Evolutionary conservation across 1,140 invertebrate genomes (phyloP), one percentile per base, ranked within the genome.

Genomic region (Formica selysi): DNA sequence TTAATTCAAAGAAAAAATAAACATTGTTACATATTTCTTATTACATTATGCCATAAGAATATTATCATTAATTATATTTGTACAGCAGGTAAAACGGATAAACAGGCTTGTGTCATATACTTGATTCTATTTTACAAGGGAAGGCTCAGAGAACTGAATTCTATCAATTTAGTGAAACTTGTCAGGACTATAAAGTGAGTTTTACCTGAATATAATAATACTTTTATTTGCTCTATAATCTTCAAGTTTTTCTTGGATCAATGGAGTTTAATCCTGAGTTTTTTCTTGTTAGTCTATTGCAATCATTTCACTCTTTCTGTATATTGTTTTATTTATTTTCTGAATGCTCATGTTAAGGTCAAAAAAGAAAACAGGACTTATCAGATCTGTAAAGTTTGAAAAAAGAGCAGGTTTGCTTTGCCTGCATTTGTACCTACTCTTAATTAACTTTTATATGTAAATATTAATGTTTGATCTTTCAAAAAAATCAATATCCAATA

Each of bases 251-350:
- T 51, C 16, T 51, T 51, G 16, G 16, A 51, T 51, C 5, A 5
- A 19, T 51, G 5, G 4, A 19, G 48, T 51, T 19, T 16, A 51
- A 51, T 51, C 16, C 16, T 6, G 16, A 19, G 13, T 10, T 51
- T 51, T 51, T 51, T 5, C 48, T 19, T 51, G 13, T 48, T 87
- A 90, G 64, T 90, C 68, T 85, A 87, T 54, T 36, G 57, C 73
- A 71, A 84, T 80, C 67, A 59, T 85, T 73, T 81, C 64, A 76
- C 54, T 48, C 41, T 71, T 76, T 74, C 68, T 90, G 80, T 90
- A 87, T 59, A 90, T 90, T 90, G 29, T 87, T 90, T 90, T 90
- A 90, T 90, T 90, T 90, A 90, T 90, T 90, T 87, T 79, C 71
- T 70, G 65, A 54, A 81, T 65, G n/a, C 16, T 85, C 84, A 67